Base-by-base conservation (phyloP, 2,113 vertebrate species). In the Etheostoma cragini region DNA sequence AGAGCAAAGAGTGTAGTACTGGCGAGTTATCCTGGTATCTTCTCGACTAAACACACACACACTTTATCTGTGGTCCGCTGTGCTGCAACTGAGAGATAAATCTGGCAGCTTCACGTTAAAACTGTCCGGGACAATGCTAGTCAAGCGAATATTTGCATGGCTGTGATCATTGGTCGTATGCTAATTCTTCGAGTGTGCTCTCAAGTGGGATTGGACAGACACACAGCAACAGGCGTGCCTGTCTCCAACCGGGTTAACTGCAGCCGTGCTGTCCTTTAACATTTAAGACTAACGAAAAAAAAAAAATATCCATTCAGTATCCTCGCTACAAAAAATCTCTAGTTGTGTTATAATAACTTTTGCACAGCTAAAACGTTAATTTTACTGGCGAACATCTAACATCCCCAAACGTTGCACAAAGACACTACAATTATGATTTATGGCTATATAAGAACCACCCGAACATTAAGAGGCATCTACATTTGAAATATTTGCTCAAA, bases 21-120 rank as follows among this genome's bases (percentile, higher is more conserved):
- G 30, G 30, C 22, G 38, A 65, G 47, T 57, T 63, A 60, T 74
- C 72, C 74, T 30, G 50, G 69, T 69, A 22, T 71, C 49, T 87
- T 84, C 76, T 83, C 30, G 73, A 83, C 50, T 42, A 3, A 2
- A 80, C 81, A 30, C 67, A 15, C 58, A 80, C 81, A 35, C 50
- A 58, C 30, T 16, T 57, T 26, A 60, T 80, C 72, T 72, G 56
- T 49, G 5, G 42, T 68, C 33, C 21, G 35, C 76, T 72, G 15
- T 19, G 83, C 74, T 74, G 84, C 85, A 79, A 92, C 87, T 92
- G 84, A 81, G 26, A 76, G 80, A 83, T 78, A 69, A 71, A 81
- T 87, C 86, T 86, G 80, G 89, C 62, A 90, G 56, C 78, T 89
- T 90, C 89, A 87, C 90, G 78, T 82, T 81, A 91, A 90, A 89